Percentiles rank a stretch among this genome's conserved stretches.
Conservation (phyloP, 2,797 vertebrate genomes). For the Rhinella marina region DNA sequence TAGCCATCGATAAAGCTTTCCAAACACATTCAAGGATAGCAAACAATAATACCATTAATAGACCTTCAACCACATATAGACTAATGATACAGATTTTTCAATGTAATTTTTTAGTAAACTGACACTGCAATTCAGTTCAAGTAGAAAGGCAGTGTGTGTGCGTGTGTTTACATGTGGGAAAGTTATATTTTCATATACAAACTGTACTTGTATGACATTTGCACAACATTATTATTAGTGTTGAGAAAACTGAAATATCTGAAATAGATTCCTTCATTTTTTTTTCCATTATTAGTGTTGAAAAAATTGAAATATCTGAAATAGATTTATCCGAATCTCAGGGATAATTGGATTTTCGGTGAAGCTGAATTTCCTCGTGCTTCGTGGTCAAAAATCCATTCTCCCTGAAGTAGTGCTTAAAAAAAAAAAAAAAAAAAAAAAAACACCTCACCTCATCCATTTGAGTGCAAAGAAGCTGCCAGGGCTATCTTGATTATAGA, state of each 20-base stretch:
- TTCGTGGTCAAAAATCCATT: no score
- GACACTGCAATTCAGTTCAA: constrained; percentile 3
- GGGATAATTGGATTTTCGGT: background rate
- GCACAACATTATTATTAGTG: background rate
- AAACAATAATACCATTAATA: constrained; percentile 50
- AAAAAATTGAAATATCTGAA: no score
- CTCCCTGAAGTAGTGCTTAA: no score
- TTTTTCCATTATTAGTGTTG: background rate
- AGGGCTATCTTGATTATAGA: no score
- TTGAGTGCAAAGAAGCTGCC: no score
- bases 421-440: no score
- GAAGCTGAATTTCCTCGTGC: no score
- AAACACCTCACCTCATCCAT: no score
- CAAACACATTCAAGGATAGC: constrained; percentile 34
- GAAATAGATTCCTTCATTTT: no score
- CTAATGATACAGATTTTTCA: constrained; percentile 16
- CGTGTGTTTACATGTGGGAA: background rate
- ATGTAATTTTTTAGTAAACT: constrained; percentile 19
- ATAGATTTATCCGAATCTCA: no score
- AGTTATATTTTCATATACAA: no score
- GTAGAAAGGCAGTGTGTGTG: background rate
- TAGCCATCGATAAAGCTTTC: constrained; percentile 62
- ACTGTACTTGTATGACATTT: no score
- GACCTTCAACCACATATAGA: constrained; percentile 44
- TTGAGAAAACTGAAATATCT: background rate